A percentile compares a stretch with the other conserved stretches of the same genome.
These are phyloP conservation scores for Hipposideros armiger DNA, from an alignment of 2,113 vertebrate species.

Conservation along the genomic window DNA sequence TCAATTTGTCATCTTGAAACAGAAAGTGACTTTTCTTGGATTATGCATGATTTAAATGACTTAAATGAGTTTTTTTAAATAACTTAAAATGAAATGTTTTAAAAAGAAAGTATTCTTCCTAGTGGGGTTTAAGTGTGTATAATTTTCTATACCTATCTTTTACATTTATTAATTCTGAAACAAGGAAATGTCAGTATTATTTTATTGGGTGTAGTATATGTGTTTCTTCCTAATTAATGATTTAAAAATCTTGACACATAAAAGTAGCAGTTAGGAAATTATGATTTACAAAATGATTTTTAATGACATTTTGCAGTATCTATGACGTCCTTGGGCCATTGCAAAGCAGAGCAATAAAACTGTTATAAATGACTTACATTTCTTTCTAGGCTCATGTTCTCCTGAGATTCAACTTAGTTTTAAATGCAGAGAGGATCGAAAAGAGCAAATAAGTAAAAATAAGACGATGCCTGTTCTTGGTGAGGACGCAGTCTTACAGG, in stretches of 20 bases:
- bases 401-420: conserved; percentile 78
- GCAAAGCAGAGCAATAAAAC: conserved; percentile 1
- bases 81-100: neutral
- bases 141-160: neutral
- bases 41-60: conserved; percentile 27
- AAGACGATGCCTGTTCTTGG: conserved; percentile 66
- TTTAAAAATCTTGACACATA: conserved; percentile 50
- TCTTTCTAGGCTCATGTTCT: conserved; percentile 73
- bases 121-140: neutral
- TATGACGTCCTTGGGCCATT: conserved; percentile 45
- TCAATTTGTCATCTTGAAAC: neutral
- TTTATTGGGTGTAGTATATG: neutral
- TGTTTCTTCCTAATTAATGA: neutral
- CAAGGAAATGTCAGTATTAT: conserved; percentile 9
- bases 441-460: neutral
- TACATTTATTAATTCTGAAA: neutral
- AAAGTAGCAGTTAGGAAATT: conserved; percentile 37
- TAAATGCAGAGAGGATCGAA: neutral
- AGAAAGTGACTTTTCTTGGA: neutral
- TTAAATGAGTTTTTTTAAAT: neutral
- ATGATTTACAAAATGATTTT: conserved; percentile 46
- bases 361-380: conserved; percentile 52
- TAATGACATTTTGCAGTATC: conserved; percentile 11
- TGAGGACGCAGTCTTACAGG: conserved; percentile 21
- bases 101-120: neutral